Conservation (phyloP, 1,140 invertebrate species). For the Mylabris phalerata region DNA sequence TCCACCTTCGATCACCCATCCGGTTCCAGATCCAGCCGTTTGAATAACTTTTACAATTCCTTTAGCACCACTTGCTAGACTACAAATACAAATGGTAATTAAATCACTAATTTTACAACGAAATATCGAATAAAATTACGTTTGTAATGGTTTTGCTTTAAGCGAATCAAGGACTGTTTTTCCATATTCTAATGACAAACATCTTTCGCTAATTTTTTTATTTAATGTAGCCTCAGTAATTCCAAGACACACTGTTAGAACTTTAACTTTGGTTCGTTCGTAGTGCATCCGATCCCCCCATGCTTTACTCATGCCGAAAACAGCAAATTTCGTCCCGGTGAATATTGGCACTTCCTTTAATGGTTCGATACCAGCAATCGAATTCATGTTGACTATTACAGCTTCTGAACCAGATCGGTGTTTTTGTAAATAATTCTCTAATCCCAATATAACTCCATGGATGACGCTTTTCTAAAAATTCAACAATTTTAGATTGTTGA, state of each 20-base stretch:
- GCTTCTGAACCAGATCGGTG: slow-evolving; percentile 23
- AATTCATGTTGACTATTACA: slow-evolving; percentile 28
- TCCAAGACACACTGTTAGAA: slow-evolving; percentile 38
- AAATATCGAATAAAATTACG: too few relatives aligned
- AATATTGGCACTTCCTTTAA: slow-evolving; percentile 24
- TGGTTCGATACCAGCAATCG: slow-evolving; percentile 21
- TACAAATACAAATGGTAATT: too few relatives aligned
- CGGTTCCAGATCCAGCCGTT: too few relatives aligned
- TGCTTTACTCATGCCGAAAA: slow-evolving; percentile 22
- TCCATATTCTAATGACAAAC: slow-evolving; percentile 2
- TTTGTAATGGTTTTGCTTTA: not conserved
- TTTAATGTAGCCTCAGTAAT: slow-evolving; percentile 27
- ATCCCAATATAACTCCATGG: slow-evolving; percentile 23
- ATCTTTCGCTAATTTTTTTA: not conserved
- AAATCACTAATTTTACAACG: too few relatives aligned
- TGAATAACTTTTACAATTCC: too few relatives aligned
- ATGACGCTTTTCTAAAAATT: slow-evolving; percentile 25
- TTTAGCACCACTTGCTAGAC: too few relatives aligned
- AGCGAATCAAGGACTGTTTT: not conserved
- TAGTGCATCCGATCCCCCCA: slow-evolving; percentile 24
- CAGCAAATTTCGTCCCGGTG: slow-evolving; percentile 26
- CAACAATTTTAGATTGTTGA: too few relatives aligned
- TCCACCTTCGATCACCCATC: too few relatives aligned
- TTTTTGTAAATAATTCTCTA: slow-evolving; percentile 30
- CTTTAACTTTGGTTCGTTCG: slow-evolving; percentile 33